Evolutionary conservation across 2,797 vertebrate genomes (phyloP).

Genomic region (Scleropages formosus): DNA sequence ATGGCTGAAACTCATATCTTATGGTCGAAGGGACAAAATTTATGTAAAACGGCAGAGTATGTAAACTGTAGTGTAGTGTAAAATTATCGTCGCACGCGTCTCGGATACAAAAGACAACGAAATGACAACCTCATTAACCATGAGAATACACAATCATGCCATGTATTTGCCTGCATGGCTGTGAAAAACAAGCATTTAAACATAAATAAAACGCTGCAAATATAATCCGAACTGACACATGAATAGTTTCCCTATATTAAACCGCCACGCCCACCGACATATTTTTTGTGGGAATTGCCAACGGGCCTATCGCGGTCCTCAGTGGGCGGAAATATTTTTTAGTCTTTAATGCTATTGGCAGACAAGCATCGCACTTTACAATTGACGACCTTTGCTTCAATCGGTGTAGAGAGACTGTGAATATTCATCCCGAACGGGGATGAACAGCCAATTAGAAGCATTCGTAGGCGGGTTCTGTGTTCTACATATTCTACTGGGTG

Average conservation of each 20-base stretch:
- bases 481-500: conserved; percentile 49
- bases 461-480: conserved; percentile 38
- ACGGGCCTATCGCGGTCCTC: conserved; percentile 1
- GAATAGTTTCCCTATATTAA: too few species aligned
- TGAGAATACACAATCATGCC: too few species aligned
- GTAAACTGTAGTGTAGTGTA: background rate
- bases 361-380: background rate
- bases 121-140: too few species aligned
- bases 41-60: background rate
- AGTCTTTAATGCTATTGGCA: conserved; percentile 10
- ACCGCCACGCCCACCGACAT: background rate
- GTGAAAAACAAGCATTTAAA: too few species aligned
- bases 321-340: background rate
- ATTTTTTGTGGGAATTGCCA: background rate
- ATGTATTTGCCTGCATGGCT: too few species aligned
- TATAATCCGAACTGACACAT: too few species aligned
- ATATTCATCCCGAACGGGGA: conserved; percentile 60
- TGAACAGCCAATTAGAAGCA: conserved; percentile 52
- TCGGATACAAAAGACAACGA: too few species aligned
- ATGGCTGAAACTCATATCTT: background rate
- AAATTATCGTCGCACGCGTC: background rate
- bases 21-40: background rate
- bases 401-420: background rate
- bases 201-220: too few species aligned
- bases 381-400: conserved; percentile 42